A percentile compares a stretch with the other conserved stretches of the same genome.
Evolutionary conservation across 2,888 invertebrate species (phyloP).

Genomic region (Chrysolina haemoptera): DNA sequence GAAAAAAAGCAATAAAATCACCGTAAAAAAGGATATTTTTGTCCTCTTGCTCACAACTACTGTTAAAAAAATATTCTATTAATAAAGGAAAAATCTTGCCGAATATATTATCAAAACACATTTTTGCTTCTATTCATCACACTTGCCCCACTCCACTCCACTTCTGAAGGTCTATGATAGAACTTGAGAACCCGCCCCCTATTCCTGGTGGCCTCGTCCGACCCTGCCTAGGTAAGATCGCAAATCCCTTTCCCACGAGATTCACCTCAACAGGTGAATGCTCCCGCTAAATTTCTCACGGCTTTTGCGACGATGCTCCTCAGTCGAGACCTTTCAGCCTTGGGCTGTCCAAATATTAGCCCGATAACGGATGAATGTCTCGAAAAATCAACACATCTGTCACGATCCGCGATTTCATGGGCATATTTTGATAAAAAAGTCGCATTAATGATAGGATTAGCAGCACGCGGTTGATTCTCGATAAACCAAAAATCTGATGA

Average conservation of each 20-base stretch:
- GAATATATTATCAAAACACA: too few species aligned
- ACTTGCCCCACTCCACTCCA: too few species aligned
- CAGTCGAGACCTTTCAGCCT: conserved; percentile 29
- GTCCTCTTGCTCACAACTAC: too few species aligned
- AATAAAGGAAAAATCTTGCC: too few species aligned
- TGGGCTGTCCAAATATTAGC: conserved; percentile 17
- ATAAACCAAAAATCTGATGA: background rate
- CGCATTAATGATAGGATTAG: background rate
- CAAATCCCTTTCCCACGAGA: conserved; percentile 53
- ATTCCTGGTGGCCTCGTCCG: background rate
- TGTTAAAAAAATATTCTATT: too few species aligned
- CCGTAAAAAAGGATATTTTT: too few species aligned
- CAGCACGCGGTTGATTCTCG: background rate
- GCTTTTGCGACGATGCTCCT: conserved; percentile 39
- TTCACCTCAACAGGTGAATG: conserved; percentile 53
- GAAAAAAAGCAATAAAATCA: too few species aligned
- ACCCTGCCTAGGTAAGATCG: background rate
- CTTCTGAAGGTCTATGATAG: too few species aligned
- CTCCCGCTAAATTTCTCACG: conserved; percentile 54
- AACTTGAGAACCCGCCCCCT: too few species aligned
- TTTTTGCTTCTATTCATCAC: too few species aligned
- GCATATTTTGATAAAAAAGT: background rate
- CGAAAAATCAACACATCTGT: conserved; percentile 20
- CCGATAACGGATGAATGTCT: conserved; percentile 6
- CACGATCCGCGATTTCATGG: conserved; percentile 1